phyloP scores from a whole-genome alignment of 2,888 invertebrate species.

The Ophion ellenae region DNA sequence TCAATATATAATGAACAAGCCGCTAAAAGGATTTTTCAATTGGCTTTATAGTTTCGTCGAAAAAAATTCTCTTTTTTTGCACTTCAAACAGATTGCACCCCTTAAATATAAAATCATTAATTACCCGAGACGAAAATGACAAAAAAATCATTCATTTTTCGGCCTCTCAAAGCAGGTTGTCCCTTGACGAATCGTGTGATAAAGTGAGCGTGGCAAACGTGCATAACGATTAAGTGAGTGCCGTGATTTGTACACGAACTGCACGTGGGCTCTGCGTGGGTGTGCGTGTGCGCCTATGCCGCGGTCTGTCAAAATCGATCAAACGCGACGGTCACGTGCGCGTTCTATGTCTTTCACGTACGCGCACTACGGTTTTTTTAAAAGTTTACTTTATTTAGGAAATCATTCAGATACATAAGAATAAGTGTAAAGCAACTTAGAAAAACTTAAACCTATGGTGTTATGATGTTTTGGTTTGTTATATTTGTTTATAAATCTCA shows the following conservation, averaged over 20 bases:
- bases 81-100: too few relatives aligned
- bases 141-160: neutral
- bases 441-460: too few relatives aligned
- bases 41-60: too few relatives aligned
- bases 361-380: neutral
- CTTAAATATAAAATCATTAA: too few relatives aligned
- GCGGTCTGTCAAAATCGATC: slow-evolving; percentile 55
- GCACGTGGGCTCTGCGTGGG: neutral
- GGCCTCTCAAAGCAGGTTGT: neutral
- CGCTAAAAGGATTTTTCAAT: too few relatives aligned
- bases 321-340: slow-evolving; percentile 28
- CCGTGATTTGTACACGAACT: slow-evolving; percentile 43
- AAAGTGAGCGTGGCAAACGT: slow-evolving; percentile 28
- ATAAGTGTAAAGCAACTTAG: too few relatives aligned
- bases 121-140: neutral
- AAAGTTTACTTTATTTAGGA: too few relatives aligned
- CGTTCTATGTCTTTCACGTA: neutral
- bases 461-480: too few relatives aligned
- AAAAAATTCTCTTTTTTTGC: too few relatives aligned
- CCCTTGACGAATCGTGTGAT: neutral
- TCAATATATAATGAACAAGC: too few relatives aligned
- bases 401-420: too few relatives aligned
- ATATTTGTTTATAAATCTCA: too few relatives aligned
- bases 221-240: neutral
- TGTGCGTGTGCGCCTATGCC: neutral